A percentile compares a stretch with the other conserved stretches of the same genome.
phyloP scores from a whole-genome alignment of 2,888 invertebrate species.

The Dryadula phaetusa region DNA sequence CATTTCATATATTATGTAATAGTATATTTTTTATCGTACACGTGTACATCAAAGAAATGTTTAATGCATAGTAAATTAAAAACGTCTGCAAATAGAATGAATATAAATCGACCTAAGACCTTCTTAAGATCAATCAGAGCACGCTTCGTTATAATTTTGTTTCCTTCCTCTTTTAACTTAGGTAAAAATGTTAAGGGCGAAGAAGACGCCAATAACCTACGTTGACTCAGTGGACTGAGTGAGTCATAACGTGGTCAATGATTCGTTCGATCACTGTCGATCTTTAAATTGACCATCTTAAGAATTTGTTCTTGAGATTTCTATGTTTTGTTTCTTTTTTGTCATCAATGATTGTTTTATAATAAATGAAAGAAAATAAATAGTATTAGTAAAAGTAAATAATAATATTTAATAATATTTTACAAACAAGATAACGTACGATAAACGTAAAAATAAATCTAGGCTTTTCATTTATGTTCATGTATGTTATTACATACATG shows the following conservation, averaged over 20 bases:
- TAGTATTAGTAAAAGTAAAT: too few species aligned
- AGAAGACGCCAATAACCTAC: slow-evolving; percentile 40
- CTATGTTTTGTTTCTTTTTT: not conserved
- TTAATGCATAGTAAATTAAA: slow-evolving; percentile 35
- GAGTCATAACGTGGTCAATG: slow-evolving; percentile 68
- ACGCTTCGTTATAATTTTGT: slow-evolving; percentile 34
- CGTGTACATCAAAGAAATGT: slow-evolving; percentile 39
- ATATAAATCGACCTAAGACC: slow-evolving; percentile 49
- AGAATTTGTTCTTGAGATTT: slow-evolving; percentile 11
- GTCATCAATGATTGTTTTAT: too few species aligned
- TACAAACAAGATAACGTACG: not conserved
- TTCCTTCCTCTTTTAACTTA: slow-evolving; percentile 34
- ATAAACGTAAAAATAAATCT: too few species aligned
- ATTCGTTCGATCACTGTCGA: slow-evolving; percentile 56
- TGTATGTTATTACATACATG: too few species aligned
- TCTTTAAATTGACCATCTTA: slow-evolving; percentile 46
- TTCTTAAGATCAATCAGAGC: slow-evolving; percentile 37
- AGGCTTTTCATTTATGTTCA: too few species aligned
- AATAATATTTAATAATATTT: not conserved
- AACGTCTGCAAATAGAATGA: slow-evolving; percentile 47
- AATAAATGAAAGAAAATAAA: too few species aligned
- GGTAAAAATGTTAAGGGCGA: slow-evolving; percentile 32
- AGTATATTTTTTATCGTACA: slow-evolving; percentile 17
- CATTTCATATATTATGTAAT: too few species aligned
- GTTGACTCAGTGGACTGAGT: slow-evolving; percentile 50